Evolutionary conservation across 2,888 invertebrate species (phyloP), one percentile per base, ranked within the genome.

Genomic region (Drosophila neotestacea): DNA sequence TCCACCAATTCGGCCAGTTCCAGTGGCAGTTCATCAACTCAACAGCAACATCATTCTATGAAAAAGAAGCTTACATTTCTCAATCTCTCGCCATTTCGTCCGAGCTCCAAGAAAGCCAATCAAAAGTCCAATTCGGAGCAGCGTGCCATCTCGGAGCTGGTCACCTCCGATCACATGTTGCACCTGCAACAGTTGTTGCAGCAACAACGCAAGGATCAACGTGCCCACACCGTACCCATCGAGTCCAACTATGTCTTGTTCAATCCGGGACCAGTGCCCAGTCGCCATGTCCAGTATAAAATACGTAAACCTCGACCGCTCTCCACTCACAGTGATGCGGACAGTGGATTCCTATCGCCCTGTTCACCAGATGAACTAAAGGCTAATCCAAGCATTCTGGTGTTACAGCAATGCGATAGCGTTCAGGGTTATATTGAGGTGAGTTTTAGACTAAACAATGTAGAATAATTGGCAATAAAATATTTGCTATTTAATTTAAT

Each of bases 341-440:
- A 95, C 87, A 95, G 95, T 90, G 95, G 95, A 4, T 95, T 95
- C 81, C 90, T 95, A 48, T 95, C 95, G 77, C 95, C 95, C 0
- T 94, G 94, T 78, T 95, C 95, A 28, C 95, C 95, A 0, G 93
- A 94, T 59, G 94, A 94, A 58, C 68, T 91, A 62, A 91, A 88
- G 72, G 90, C 88, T 39, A 92, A 92, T 84, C 91, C 92, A 6
- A 89, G 91, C 6, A 88, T 92, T 41, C 73, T 92, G 52, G 91
- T 92, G 52, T 73, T 92, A 61, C 92, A 93, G 79, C 92, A 93
- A 65, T 93, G 92, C 68, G 93, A 93, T 76, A 92, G 91, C 71
- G 91, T 93, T 22, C 92, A 92, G 79, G 92, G 92, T 62, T 92
- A 92, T 73, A 92, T 92, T 77, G 92, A 93, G 92, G 93, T 93